Evolutionary conservation across 1,140 invertebrate species (phyloP).

Genomic region (Zaprionus davidi): DNA sequence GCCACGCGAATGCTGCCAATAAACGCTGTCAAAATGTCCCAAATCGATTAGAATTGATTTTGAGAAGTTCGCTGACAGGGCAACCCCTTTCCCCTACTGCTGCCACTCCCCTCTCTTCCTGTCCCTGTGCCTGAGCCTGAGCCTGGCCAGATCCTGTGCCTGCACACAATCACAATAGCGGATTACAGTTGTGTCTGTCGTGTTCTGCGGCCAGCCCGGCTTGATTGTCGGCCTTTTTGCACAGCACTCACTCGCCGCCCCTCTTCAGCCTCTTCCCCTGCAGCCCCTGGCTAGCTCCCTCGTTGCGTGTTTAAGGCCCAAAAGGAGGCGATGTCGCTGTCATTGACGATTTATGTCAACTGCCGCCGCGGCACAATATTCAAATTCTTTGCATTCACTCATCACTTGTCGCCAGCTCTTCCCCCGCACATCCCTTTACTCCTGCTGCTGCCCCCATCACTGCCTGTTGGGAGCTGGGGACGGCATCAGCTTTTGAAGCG

Average conservation of each 20-base stretch:
- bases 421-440: slow-evolving; percentile 15
- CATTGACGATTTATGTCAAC: slow-evolving; percentile 82
- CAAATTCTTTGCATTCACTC: slow-evolving; percentile 83
- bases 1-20: slow-evolving; percentile 79
- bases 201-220: slow-evolving; percentile 61
- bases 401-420: slow-evolving; percentile 73
- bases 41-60: slow-evolving; percentile 83
- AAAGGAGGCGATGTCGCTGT: slow-evolving; percentile 81
- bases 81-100: background rate
- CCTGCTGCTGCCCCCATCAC: slow-evolving; percentile 2
- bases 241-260: background rate
- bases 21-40: slow-evolving; percentile 79
- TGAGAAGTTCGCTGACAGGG: slow-evolving; percentile 69
- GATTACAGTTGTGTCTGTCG: slow-evolving; percentile 81
- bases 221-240: slow-evolving; percentile 52
- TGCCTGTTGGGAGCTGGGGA: slow-evolving; percentile 23
- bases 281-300: background rate
- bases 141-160: slow-evolving; percentile 18
- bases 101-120: background rate
- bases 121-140: background rate
- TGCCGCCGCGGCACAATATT: slow-evolving; percentile 77
- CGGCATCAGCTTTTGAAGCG: slow-evolving; percentile 59
- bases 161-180: slow-evolving; percentile 65
- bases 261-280: background rate
- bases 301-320: slow-evolving; percentile 74